Base-by-base conservation (phyloP, 1,140 invertebrate genomes). In the Nasonia longicornis region DNA sequence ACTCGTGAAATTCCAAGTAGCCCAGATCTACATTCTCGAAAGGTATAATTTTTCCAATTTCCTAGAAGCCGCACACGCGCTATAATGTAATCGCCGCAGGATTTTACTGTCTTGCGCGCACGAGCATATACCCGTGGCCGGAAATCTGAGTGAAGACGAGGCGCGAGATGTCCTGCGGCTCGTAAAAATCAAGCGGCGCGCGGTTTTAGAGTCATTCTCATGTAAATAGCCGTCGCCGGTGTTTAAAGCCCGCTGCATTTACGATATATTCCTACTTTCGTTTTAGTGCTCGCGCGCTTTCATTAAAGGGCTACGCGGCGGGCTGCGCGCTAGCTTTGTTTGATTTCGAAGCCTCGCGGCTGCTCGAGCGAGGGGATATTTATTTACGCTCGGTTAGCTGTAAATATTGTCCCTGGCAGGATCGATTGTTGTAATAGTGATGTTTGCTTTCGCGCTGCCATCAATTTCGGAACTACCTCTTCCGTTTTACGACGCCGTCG, bases 91-190 rank as follows among this genome's bases (percentile, higher is more conserved):
- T 6, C 26, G 63, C 63, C 63, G 63, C 63, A 66, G n/a, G 20
- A 66, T 22, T 66, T 66, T 10, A 22, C 26, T 26, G 63, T 26
- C 26, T 66, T 10, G 4, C 63, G n/a, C 26, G 7, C 10, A 52
- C 20, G 0, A 52, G 45, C 26, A 26, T 14, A 48, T 14, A 48
- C 14, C 45, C 45, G 1, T 16, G 16, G 52, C 75, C 11, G 69
- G 64, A 77, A 66, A 76, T 63, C 79, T 63, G 67, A 82, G 81
- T 11, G 38, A 42, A 83, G 14, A 29, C 20, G 14, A n/a, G 3
- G 71, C 71, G 42, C 20, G 42, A 85, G 84, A 83, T 85, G 75
- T 83, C 81, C 35, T 72, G 63, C 35, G 20, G 29, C 38, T 78
- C 77, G 77, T 78, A 78, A 78, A 78, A 78, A 78, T 71, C 67